Evolutionary conservation across 2,113 vertebrate species (phyloP), one percentile per base, ranked within the genome.

Genomic region (Rhinolophus sinicus): DNA sequence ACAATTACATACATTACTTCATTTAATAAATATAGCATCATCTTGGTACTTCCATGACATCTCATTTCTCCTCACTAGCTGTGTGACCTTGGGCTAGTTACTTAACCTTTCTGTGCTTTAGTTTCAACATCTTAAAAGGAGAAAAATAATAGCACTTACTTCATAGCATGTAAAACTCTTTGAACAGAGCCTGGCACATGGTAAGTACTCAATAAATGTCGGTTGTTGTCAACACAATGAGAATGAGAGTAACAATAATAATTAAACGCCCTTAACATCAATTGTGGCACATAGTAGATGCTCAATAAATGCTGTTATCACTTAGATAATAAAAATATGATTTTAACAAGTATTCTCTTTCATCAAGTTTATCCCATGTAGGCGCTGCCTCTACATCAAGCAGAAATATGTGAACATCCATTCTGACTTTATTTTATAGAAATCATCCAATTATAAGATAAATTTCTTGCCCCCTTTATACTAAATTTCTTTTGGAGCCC

Each of bases 391-490:
- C 52, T 65, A 6, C 50, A 28, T 64, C 19, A 50, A 84, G 52
- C 30, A 78, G 35, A 95, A 96, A 76, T 81, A 67, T 13, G 72
- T n/a, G 58, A 67, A 35, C 47, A 54, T 30, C 35, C 35, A 50
- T 56, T 62, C 77, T 47, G 47, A 65, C 56, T 90, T 94, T 73
- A 86, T 75, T 69, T 78, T 72, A 38, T 44, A 87, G 58, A 80
- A 75, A 88, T 67, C 47, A 82, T n/a, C 28, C 56, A 87, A 91
- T 83, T 67, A 85, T 58, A 93, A 89, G 78, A 81, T 58, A 60
- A 52, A 81, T 56, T 38, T 76, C 81, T 83, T 70, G 40, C 28
- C 10, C 33, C 4, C 19, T 88, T 90, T 83, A 40, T 30, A 70
- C 24, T 84, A 62, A 92, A 65, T 47, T 64, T 52, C 64, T 64